Base-by-base conservation (phyloP, 2,797 vertebrate genomes). In the Syngnathus acus region DNA sequence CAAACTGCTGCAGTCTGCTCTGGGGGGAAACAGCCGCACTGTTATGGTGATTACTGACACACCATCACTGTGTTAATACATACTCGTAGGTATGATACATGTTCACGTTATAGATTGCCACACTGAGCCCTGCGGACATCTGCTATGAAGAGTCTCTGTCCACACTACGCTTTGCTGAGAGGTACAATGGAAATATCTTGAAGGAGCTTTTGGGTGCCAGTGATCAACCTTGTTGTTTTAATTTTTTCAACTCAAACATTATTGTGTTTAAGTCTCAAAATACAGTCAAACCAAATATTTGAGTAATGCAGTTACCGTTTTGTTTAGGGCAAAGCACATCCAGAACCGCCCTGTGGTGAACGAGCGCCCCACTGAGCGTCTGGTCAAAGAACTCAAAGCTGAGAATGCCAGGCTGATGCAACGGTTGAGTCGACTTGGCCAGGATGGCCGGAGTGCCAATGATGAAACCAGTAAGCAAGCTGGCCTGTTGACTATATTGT, bases 21-120 rank as follows among this genome's bases (percentile, higher is more conserved):
- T 96, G 68, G 95, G 94, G 5, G 94, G 94, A n/a, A 97, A 95
- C 87, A 97, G 95, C 77, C 92, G 91, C 65, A 96, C 94, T 0
- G 84, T 94, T 37, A 91, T 96, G 95, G 94, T 94, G 89, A 75
- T 32, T 62, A 8, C 8, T 32, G 7, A 55, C 26, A 1, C 4
- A 1, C 6, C 9, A 7, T 23, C 39, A 19, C 40, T 32, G 9
- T 61, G n/a, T 26, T 62, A 45, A 23, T 14, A 26, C 26, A 6
- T 5, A n/a, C 39, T 66, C 6, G 14, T 65, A 23, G 26, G 39
- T 23, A 26, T 2, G 21, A 50, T 38, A 4, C 5, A 21, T 39
- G 14, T 48, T 58, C 8, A 19, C 32, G 39, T 53, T 51, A 23
- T 19, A 67, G 95, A 92, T 94, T 43, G 94, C 91, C 21, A 90